Evolutionary conservation across 2,113 vertebrate genomes (phyloP).

Genomic region (Mirza zaza): DNA sequence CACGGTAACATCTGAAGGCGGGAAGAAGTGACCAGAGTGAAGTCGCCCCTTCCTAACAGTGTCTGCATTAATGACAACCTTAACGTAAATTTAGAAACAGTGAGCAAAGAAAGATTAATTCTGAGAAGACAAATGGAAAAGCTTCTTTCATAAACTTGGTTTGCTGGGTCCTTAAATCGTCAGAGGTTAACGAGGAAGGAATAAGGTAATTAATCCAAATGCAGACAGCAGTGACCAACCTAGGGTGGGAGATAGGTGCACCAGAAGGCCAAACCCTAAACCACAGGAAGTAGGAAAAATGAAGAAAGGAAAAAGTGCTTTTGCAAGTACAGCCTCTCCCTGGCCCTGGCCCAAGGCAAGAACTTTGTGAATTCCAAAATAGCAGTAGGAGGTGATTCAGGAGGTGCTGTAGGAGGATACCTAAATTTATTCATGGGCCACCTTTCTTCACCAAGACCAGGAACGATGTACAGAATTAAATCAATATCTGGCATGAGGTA

Average conservation of each 20-base stretch:
- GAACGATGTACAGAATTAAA: neutral
- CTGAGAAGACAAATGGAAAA: neutral
- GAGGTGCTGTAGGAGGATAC: neutral
- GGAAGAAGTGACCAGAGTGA: neutral
- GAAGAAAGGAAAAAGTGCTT: neutral
- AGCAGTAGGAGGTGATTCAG: too few species aligned
- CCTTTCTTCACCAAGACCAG: neutral
- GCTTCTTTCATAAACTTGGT: neutral
- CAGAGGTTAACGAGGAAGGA: neutral
- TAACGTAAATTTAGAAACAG: neutral
- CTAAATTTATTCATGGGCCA: neutral
- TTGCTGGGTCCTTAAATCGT: neutral
- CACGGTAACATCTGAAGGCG: neutral
- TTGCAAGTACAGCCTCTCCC: neutral
- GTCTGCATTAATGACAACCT: neutral
- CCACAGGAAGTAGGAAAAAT: neutral
- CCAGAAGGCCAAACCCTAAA: neutral
- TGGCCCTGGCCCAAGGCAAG: neutral
- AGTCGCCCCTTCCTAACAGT: neutral
- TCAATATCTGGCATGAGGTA: neutral
- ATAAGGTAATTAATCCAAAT: too few species aligned
- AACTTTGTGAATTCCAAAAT: neutral
- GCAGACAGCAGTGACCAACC: neutral
- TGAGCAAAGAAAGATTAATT: slow-evolving; percentile 3
- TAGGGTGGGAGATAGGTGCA: too few species aligned